A percentile compares a stretch with the other conserved stretches of the same genome.
Conservation (phyloP, 2,113 vertebrate genomes). For the Antidorcas marsupialis region DNA sequence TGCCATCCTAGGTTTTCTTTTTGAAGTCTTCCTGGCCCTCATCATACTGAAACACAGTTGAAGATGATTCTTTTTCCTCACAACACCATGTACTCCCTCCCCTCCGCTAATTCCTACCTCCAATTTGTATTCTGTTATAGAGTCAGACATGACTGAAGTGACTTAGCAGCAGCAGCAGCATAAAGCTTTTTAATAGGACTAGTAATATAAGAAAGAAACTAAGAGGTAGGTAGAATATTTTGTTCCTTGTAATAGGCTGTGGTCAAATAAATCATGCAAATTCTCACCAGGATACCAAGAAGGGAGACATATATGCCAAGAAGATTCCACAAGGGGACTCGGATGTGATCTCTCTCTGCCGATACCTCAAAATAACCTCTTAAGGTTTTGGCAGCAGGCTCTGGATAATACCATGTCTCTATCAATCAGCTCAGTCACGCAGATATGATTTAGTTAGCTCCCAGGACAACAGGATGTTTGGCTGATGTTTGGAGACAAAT, state of each 20-base stretch:
- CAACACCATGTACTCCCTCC: background rate
- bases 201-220: background rate
- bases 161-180: too few relatives aligned
- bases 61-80: background rate
- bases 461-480: background rate
- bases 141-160: too few relatives aligned
- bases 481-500: background rate
- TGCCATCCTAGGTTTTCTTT: background rate
- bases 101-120: background rate
- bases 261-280: background rate
- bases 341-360: background rate
- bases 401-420: background rate
- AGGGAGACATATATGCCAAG: background rate
- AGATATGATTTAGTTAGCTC: background rate
- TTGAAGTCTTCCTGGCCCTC: background rate
- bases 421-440: background rate
- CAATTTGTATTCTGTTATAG: background rate
- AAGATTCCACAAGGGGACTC: background rate
- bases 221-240: background rate
- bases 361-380: background rate
- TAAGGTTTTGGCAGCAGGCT: background rate
- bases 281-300: background rate
- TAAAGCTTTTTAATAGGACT: background rate
- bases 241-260: background rate
- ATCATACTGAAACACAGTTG: background rate